These are phyloP conservation scores for Lasioglossum baleicum DNA, from an alignment of 1,140 invertebrate species.

Conservation along the genomic window DNA sequence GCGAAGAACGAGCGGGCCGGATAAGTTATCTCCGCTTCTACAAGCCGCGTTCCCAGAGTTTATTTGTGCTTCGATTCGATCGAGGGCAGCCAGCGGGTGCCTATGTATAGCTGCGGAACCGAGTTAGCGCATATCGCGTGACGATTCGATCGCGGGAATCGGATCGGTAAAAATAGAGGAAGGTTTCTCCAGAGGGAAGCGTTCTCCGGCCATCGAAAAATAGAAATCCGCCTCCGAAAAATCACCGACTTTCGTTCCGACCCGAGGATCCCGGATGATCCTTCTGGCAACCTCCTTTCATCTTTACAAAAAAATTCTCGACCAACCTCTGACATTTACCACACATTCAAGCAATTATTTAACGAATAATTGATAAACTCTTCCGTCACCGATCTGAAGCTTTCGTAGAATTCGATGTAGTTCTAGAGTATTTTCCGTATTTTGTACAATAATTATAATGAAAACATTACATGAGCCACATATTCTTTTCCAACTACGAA, in stretches of 20 bases:
- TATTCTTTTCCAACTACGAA: no score
- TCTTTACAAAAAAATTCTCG: not conserved
- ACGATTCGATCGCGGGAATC: conserved; percentile 58
- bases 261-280: not conserved
- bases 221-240: not conserved
- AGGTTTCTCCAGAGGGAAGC: conserved; percentile 6
- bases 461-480: no score
- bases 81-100: conserved; percentile 61
- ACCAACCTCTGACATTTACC: no score
- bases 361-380: no score
- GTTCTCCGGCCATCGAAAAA: conserved; percentile 24
- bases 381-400: no score
- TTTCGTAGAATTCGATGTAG: no score
- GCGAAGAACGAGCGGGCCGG: not conserved
- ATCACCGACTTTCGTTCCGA: not conserved
- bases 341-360: no score
- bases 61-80: conserved; percentile 74
- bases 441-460: no score
- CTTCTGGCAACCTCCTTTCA: not conserved
- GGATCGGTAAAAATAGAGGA: conserved; percentile 53
- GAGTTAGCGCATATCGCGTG: conserved; percentile 60
- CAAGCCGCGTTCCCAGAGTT: conserved; percentile 58
- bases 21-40: conserved; percentile 48
- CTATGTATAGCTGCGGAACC: conserved; percentile 62
- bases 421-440: no score